Evolutionary conservation across 2,113 vertebrate genomes (phyloP), one percentile per base, ranked within the genome.

Genomic region (Cromileptes altivelis): DNA sequence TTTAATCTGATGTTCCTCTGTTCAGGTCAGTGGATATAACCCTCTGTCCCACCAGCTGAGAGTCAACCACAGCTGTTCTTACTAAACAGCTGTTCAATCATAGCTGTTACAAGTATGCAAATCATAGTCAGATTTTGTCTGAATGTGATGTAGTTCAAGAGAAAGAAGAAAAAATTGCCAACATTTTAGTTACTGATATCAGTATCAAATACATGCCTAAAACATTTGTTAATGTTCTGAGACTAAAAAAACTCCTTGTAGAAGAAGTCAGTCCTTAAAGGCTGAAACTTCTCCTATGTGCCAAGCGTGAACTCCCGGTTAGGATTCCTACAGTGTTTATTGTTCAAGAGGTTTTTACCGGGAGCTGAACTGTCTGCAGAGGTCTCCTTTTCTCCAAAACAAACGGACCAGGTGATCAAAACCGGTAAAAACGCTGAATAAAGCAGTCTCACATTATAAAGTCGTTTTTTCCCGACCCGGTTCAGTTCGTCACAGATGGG

Each of bases 21-120:
- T 78, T 78, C 82, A 88, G 82, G 82, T 85, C 78, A 85, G 30
- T 60, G 69, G 69, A 86, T 85, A 58, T 49, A 25, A 63, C 80
- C 60, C 80, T 72, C 47, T 63, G 60, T 80, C 80, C 74, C 71
- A 72, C 45, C 56, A 52, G 37, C 70, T 80, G 69, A 65, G 75
- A 84, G 75, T 78, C 70, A 70, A 75, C 72, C 61, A 75, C 60
- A 69, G 42, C 33, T 37, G 33, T 37, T 37, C 33, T 37, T 37
- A 37, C 33, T 37, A 7, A 37, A 37, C 33, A 40, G 1, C 57
- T 56, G 60, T 61, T 76, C 70, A 74, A 67, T 81, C 83, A 76
- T 11, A 63, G 37, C 65, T 58, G 56, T 50, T 45, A 76, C 23
- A 74, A 27, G 12, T 62, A 60, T 80, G 33, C 42, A 80, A 45